phyloP scores from a whole-genome alignment of 2,797 vertebrate species.

The Rhinophrynus dorsalis region DNA sequence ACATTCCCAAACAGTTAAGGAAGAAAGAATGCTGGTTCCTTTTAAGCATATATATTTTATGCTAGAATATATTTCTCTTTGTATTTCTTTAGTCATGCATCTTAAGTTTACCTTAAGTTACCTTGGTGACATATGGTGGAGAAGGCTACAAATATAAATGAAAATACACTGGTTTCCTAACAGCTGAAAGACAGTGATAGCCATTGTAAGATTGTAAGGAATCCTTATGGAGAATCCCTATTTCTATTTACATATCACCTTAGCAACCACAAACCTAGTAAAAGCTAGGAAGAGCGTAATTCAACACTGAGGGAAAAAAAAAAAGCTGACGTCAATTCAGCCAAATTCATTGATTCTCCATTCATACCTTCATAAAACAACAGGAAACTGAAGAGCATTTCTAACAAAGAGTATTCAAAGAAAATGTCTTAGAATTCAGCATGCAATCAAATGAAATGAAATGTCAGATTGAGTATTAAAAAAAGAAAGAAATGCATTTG shows the following conservation, averaged over 20 bases:
- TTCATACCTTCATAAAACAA: slow-evolving; percentile 3
- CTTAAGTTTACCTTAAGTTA: slow-evolving; percentile 31
- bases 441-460: slow-evolving; percentile 8
- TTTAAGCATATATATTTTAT: slow-evolving; percentile 1
- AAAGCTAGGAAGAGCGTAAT: slow-evolving; percentile 30
- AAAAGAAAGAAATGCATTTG: neutral
- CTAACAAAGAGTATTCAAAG: neutral
- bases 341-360: neutral
- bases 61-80: slow-evolving; percentile 25
- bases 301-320: neutral
- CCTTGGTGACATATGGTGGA: slow-evolving; percentile 28
- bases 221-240: neutral
- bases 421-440: neutral
- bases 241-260: slow-evolving; percentile 23
- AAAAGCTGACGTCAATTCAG: slow-evolving; percentile 15
- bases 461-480: neutral
- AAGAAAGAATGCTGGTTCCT: neutral
- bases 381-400: neutral
- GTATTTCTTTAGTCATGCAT: slow-evolving; percentile 33
- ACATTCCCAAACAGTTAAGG: no score
- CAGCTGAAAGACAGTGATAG: slow-evolving; percentile 17
- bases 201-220: slow-evolving; percentile 23
- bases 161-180: slow-evolving; percentile 2
- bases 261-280: slow-evolving; percentile 23
- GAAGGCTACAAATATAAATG: slow-evolving; percentile 7